A percentile compares a stretch with the other conserved stretches of the same genome.
Conservation (phyloP, 2,797 vertebrate genomes). For the Schizothorax lantsangensis region DNA sequence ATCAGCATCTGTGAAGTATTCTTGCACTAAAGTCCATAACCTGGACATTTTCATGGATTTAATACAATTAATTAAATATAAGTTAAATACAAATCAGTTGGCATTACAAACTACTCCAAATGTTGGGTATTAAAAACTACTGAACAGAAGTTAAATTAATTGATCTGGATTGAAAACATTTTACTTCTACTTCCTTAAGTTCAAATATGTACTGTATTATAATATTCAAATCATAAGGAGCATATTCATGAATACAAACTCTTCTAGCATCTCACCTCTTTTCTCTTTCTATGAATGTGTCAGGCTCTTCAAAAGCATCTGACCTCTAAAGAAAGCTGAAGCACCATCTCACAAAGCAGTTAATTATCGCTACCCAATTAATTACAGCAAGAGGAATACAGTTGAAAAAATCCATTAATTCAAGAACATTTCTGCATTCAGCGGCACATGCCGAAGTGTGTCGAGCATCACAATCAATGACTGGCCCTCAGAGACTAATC, state of each 20-base stretch:
- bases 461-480: slow-evolving; percentile 27
- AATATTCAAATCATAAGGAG: background rate
- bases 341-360: background rate
- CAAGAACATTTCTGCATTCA: slow-evolving; percentile 29
- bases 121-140: background rate
- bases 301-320: background rate
- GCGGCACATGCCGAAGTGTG: slow-evolving; percentile 23
- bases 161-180: background rate
- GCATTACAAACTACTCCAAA: background rate
- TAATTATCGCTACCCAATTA: slow-evolving; percentile 39
- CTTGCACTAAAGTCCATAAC: background rate
- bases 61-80: background rate
- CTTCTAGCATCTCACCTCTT: background rate
- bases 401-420: slow-evolving; percentile 40
- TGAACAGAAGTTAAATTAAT: background rate
- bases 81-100: background rate
- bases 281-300: background rate
- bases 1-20: background rate
- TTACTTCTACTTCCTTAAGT: background rate
- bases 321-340: slow-evolving; percentile 15
- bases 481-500: slow-evolving; percentile 35
- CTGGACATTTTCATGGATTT: background rate
- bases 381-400: slow-evolving; percentile 34
- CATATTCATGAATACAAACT: background rate
- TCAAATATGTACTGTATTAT: background rate